Evolutionary conservation across 2,797 vertebrate species (phyloP), one percentile per base, ranked within the genome.

Genomic region (Anguilla megastoma): DNA sequence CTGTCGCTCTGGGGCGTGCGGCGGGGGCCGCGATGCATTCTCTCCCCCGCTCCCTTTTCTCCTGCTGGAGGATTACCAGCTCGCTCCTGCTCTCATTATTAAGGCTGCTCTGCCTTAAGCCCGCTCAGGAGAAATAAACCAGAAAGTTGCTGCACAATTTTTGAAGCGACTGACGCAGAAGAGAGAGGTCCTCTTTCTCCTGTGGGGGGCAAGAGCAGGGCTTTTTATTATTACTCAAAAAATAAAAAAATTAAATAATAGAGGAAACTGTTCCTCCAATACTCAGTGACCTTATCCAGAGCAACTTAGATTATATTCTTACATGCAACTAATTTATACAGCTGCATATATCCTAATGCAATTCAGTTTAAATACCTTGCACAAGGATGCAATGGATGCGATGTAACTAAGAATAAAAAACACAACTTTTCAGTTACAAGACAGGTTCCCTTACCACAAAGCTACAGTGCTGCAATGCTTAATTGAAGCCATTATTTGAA

Each of bases 31-130:
- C 9, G 3, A 33, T 66, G 71, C 10, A 30, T 54, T 52, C 91
- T 88, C 89, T 91, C 89, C 90, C 50, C 66, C 0, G 41, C 41
- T 45, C 52, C 48, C 82, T 76, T 89, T 82, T 90, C 76, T 88
- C 89, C 89, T 89, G 89, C 86, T 90, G 89, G 90, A 89, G 93
- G 93, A 95, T 96, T 94, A 95, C 86, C 88, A 30, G 84, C 89
- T 85, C 85, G 87, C 82, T 45, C 16, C 5, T 91, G 90, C 88
- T 88, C 89, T 90, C 16, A 24, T 82, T 92, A 91, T 92, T 92
- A 93, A 90, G 88, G 92, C 91, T 93, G 92, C 89, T 86, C 86
- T 88, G 87, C 90, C 80, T 88, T 93, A 95, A 94, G 90, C 76
- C 89, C 91, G 88, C 87, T 87, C 88, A 88, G 87, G 88, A 90